Conservation (phyloP, 2,113 vertebrate species). For the Cebus imitator region DNA sequence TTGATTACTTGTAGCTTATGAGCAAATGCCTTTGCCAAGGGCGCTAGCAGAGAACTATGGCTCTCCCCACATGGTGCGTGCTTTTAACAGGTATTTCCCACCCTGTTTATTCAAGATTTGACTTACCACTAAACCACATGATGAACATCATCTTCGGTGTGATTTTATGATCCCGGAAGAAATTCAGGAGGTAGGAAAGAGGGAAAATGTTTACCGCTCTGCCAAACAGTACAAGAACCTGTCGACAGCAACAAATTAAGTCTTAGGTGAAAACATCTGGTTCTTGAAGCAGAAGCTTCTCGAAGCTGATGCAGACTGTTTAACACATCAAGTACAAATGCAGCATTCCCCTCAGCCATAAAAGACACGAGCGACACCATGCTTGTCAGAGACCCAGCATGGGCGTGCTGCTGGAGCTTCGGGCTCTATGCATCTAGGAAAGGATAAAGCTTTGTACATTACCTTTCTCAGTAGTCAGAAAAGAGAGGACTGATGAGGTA, state of each 20-base stretch:
- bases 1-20: neutral
- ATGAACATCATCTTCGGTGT: slow-evolving; percentile 99
- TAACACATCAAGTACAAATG: rapidly evolving
- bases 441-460: neutral
- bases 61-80: rapidly evolving
- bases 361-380: rapidly evolving
- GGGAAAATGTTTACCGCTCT: slow-evolving; percentile 98
- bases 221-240: slow-evolving; percentile 96
- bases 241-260: slow-evolving; percentile 32
- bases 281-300: neutral
- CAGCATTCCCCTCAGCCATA: neutral
- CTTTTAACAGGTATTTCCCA: neutral
- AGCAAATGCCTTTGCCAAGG: neutral
- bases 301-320: rapidly evolving
- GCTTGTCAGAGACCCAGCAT: neutral
- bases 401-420: neutral
- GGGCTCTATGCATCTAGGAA: slow-evolving; percentile 13
- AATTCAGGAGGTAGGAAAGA: slow-evolving; percentile 96
- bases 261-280: neutral
- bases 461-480: neutral
- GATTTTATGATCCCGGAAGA: slow-evolving; percentile 99
- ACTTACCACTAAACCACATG: slow-evolving; percentile 99
- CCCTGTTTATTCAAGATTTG: neutral
- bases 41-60: neutral
- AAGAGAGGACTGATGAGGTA: neutral